Evolutionary conservation across 2,113 vertebrate genomes (phyloP).

Genomic region (Epinephelus lanceolatus): DNA sequence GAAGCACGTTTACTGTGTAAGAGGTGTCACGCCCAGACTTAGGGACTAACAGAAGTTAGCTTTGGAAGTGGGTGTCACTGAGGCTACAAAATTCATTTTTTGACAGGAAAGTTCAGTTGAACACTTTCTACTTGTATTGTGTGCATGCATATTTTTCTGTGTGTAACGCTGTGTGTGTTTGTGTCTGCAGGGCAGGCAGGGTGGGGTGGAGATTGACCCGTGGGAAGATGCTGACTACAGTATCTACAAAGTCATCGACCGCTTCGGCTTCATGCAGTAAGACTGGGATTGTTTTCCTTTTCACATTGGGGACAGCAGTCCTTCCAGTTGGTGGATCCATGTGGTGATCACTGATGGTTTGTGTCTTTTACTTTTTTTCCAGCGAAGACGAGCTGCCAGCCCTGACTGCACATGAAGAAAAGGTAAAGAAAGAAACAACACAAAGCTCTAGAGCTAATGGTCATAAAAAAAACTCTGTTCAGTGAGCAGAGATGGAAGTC

Average conservation of each 20-base stretch:
- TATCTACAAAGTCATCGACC: constrained; percentile 89
- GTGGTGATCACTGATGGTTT: not conserved
- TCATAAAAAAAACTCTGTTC: not conserved
- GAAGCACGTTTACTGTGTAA: too few relatives aligned
- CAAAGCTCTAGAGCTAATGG: too few relatives aligned
- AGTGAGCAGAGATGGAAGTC: too few relatives aligned
- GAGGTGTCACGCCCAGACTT: too few relatives aligned
- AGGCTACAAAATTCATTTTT: not conserved
- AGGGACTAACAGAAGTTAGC: not conserved
- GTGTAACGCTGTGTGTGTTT: constrained; percentile 5
- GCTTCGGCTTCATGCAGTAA: constrained; percentile 92
- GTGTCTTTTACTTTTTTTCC: not conserved
- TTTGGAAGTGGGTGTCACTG: too few relatives aligned
- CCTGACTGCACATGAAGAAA: constrained; percentile 88
- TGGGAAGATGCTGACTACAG: constrained; percentile 91
- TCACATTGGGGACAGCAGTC: not conserved
- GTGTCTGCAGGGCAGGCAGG: constrained; percentile 85
- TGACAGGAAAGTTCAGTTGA: not conserved
- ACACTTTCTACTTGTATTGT: not conserved
- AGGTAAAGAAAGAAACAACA: constrained; percentile 80
- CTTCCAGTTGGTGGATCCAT: not conserved
- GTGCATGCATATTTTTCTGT: not conserved
- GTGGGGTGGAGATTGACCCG: constrained; percentile 86
- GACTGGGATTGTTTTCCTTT: not conserved
- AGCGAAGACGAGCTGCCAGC: constrained; percentile 90